Evolutionary conservation across 2,797 vertebrate genomes (phyloP), one percentile per base, ranked within the genome.

Genomic region (Helostoma temminkii): DNA sequence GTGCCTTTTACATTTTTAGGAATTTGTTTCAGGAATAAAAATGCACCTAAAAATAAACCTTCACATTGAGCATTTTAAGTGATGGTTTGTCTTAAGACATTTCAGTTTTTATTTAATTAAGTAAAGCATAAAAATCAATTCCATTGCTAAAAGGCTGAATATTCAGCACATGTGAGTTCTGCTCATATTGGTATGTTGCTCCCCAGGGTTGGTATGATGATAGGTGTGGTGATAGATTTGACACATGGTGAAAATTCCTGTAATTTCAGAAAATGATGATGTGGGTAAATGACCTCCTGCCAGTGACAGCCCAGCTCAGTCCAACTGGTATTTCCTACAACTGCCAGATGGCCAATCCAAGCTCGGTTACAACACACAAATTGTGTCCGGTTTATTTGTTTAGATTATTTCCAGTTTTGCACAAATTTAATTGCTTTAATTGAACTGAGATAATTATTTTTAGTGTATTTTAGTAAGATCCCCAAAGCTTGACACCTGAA

Each of bases 321-420:
- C 22, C 11, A n/a, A 45, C 36, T 57, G 45, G 18, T 49, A 18
- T 61, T 68, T 57, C 45, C 58, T 19, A 50, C 16, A 45, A 14
- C 46, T 24, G 37, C 24, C 65, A 64, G 41, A 53, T 47, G 46
- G 50, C 19, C 8, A 0, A n/a, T 8, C 25, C 60, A 52, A 24
- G 28, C 52, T 32, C 15, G 4, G 11, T 50, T 46, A 18, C 18
- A 62, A 28, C 47, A 48, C 28, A 37, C 2, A 15, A 12, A 39
- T 37, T 67, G 36, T 55, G 21, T 55, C 28, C 30, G 12, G n/a
- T 37, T 37, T 16, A 50, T 43, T 46, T 32, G 3, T 50, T 46
- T 25, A 26, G 32, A 46, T 46, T 10, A 10, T 25, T 37, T 37
- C 14, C 11, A 21, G 22, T 36, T 50, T 50, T 16, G 28, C 28